phyloP scores from a whole-genome alignment of 1,140 invertebrate species.

The Gryllus bimaculatus region DNA sequence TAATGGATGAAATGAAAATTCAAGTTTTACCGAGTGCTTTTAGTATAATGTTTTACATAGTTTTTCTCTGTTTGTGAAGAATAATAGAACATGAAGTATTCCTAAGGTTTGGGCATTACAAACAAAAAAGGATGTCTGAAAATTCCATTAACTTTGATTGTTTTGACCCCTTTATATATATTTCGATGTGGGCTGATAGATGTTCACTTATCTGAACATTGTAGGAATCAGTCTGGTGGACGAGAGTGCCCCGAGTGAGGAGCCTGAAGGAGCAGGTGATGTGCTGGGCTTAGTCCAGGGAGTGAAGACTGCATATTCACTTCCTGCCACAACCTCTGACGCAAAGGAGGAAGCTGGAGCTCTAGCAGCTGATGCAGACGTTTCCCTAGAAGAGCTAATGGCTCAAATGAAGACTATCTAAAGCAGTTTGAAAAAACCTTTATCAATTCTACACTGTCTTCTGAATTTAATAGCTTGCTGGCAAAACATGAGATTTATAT shows the following conservation, averaged over 20 bases:
- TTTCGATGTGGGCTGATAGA: too few relatives aligned
- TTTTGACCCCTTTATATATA: not conserved
- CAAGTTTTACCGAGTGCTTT: too few relatives aligned
- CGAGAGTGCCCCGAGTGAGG: constrained; percentile 44
- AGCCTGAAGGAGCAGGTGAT: constrained; percentile 36
- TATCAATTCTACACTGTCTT: too few relatives aligned
- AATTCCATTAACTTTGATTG: not conserved
- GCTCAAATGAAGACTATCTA: constrained; percentile 74
- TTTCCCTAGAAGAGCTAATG: constrained; percentile 78
- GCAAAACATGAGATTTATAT: too few relatives aligned
- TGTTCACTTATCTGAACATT: constrained; percentile 10
- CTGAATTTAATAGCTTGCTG: too few relatives aligned
- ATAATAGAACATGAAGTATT: too few relatives aligned
- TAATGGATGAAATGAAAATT: too few relatives aligned
- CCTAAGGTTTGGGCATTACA: too few relatives aligned
- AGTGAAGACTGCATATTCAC: constrained; percentile 55
- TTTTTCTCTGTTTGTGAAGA: too few relatives aligned
- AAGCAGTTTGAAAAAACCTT: constrained; percentile 20
- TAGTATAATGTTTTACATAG: too few relatives aligned
- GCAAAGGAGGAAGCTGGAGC: constrained; percentile 28
- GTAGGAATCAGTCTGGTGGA: constrained; percentile 59
- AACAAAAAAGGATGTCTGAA: too few relatives aligned
- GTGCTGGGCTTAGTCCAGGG: constrained; percentile 44
- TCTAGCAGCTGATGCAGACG: constrained; percentile 39
- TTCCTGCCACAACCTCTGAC: constrained; percentile 35